Evolutionary conservation across 2,888 invertebrate genomes (phyloP), one percentile per base, ranked within the genome.

Genomic region (Lasioglossum zephyrum): DNA sequence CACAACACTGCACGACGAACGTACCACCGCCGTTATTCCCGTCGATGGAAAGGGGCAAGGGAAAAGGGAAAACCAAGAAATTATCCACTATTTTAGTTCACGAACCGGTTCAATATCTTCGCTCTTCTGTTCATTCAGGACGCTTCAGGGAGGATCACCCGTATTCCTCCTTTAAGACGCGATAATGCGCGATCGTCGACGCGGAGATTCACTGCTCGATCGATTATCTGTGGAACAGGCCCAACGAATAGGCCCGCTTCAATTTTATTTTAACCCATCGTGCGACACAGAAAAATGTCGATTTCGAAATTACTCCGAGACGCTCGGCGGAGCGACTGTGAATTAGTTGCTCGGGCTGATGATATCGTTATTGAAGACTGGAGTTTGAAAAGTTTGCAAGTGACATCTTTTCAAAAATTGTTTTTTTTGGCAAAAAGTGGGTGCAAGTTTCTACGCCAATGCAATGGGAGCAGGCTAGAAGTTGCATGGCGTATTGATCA

Each of bases 1-100:
- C 94, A 94, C 94, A 94, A 94, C 93, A 94, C 92, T 88, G 91
- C 91, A 83, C 85, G 83, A 79, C 87, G 86, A 75, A 85, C 86
- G 89, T 86, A 88, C 91, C 88, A 85, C 91, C 91, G 90, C 91
- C 88, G 90, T 89, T 90, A 89, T 91, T 77, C 74, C 77, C 74
- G 66, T 49, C 60, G 31, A 31, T 22, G 9, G 53, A 22, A 44
- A 13, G 79, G 41, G 39, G 31, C 36, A 36, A 18, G 44, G 44
- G 16, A 31, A 73, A 26, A 47, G 73, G 82, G 79, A 79, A 78
- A 88, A 84, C 81, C 76, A 78, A 85, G 81, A 81, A 87, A 84
- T 86, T 86, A 87, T 82, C 86, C 82, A 85, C 90, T 90, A 90
- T 90, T 90, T 90, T 90, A 91, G 91, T 87, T 90, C 77, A 22